phyloP scores from a whole-genome alignment of 2,113 vertebrate species.

The Eulacestoma nigropectus region DNA sequence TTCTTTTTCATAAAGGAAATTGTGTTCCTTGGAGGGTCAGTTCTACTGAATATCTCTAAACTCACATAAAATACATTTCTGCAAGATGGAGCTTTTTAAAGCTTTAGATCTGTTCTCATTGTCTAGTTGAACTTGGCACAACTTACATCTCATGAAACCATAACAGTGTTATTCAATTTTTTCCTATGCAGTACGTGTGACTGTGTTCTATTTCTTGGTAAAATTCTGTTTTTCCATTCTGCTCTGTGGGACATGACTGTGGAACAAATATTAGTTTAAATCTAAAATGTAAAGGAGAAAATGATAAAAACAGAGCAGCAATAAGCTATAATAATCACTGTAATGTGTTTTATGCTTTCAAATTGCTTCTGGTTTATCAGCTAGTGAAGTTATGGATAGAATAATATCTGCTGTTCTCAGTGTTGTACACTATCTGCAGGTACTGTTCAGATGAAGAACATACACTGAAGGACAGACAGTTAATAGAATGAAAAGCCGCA shows the following conservation, averaged over 20 bases:
- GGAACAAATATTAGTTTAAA: conserved; percentile 17
- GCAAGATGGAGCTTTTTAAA: not conserved
- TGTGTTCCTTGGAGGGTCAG: not conserved
- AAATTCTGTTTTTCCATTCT: conserved; percentile 31
- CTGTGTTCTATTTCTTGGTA: not conserved
- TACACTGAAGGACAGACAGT: not conserved
- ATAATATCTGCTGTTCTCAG: not conserved
- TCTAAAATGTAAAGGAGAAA: not conserved
- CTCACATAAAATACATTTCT: not conserved
- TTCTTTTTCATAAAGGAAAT: conserved; percentile 5
- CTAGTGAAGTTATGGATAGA: not conserved
- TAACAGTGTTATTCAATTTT: not conserved
- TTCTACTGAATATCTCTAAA: not conserved
- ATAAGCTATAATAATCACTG: not conserved
- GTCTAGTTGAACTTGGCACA: not conserved
- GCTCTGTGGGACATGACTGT: not conserved
- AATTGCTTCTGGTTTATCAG: not conserved
- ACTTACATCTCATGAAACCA: conserved; percentile 16
- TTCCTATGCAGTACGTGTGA: not conserved
- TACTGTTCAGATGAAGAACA: not conserved
- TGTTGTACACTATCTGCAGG: not conserved
- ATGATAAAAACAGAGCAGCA: not conserved
- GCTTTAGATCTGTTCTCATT: not conserved
- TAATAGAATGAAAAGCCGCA: not conserved
- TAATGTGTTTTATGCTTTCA: not conserved